These are phyloP conservation scores for Steatocranus sp. DNA, from an alignment of 2,797 vertebrate species.

Conservation along the genomic window DNA sequence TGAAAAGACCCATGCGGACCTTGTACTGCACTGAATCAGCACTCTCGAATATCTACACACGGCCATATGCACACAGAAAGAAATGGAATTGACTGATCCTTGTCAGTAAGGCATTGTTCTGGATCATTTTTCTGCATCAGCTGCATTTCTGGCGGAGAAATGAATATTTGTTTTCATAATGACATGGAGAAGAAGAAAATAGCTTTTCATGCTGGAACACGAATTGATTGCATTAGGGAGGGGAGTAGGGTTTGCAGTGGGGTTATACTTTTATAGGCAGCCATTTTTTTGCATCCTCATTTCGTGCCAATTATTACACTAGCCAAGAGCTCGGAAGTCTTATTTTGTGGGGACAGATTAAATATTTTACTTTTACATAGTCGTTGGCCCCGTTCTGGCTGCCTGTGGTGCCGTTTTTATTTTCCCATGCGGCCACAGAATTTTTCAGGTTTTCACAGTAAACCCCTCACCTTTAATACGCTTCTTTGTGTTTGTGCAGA, in stretches of 20 bases:
- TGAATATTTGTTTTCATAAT: constrained; percentile 67
- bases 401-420: background rate
- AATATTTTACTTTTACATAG: background rate
- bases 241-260: background rate
- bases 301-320: background rate
- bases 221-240: constrained; percentile 47
- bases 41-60: constrained; percentile 7
- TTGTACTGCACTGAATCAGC: constrained; percentile 33
- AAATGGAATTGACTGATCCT: constrained; percentile 59
- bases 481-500: background rate
- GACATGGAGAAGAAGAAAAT: constrained; percentile 58
- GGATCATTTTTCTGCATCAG: constrained; percentile 49
- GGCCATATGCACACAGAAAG: background rate
- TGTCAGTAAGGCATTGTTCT: constrained; percentile 56
- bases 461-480: background rate
- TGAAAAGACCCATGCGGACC: constrained; percentile 26
- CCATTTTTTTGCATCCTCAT: constrained; percentile 36
- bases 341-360: background rate
- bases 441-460: background rate
- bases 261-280: constrained; percentile 5
- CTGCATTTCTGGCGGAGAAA: constrained; percentile 54
- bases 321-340: background rate
- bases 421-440: background rate
- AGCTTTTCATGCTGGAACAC: constrained; percentile 57
- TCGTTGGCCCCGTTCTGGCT: background rate